Evolutionary conservation across 2,113 vertebrate species (phyloP).

Genomic region (Muntiacus reevesi): DNA sequence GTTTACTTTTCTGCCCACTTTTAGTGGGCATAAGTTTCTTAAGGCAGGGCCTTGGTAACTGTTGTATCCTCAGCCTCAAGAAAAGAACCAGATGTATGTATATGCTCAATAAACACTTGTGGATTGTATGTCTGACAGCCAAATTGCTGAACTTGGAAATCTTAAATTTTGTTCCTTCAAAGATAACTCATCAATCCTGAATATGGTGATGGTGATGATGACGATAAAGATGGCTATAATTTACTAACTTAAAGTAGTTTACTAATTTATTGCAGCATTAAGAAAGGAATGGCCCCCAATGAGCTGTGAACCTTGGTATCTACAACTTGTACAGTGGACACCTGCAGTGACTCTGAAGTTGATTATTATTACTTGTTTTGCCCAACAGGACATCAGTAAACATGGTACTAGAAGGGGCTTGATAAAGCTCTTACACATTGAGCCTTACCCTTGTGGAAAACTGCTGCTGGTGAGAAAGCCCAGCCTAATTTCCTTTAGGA

Average conservation of each 20-base stretch:
- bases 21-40: background rate
- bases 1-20: background rate
- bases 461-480: background rate
- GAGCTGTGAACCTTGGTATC: background rate
- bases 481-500: background rate
- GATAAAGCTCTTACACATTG: background rate
- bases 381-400: background rate
- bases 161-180: constrained; percentile 5
- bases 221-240: background rate
- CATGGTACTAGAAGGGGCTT: background rate
- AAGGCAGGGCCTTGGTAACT: background rate
- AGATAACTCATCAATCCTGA: background rate
- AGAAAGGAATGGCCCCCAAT: background rate
- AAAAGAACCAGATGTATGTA: background rate
- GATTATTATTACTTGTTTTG: background rate
- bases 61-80: background rate
- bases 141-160: background rate
- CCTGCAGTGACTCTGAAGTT: background rate
- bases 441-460: background rate
- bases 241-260: background rate
- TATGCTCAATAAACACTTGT: background rate
- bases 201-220: background rate
- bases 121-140: background rate
- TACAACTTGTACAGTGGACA: background rate
- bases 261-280: background rate